phyloP scores from a whole-genome alignment of 2,797 vertebrate genomes.

The Thaleichthys pacificus region DNA sequence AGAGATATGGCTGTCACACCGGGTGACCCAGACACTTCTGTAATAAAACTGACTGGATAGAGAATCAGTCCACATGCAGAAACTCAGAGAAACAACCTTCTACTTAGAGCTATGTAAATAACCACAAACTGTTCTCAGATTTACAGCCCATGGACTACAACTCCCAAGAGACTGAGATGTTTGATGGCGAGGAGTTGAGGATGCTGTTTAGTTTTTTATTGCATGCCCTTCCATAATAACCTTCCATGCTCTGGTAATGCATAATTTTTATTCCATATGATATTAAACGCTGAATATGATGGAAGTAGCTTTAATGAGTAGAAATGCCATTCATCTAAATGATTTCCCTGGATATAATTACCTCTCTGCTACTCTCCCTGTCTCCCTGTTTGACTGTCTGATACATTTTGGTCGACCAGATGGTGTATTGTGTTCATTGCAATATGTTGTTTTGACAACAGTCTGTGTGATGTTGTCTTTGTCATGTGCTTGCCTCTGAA shows the following conservation, averaged over 20 bases:
- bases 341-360: constrained; percentile 59
- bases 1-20: background rate
- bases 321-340: constrained; percentile 1
- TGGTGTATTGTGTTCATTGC: constrained; percentile 71
- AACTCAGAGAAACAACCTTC: background rate
- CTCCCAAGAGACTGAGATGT: background rate
- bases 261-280: background rate
- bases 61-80: background rate
- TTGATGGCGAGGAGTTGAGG: background rate
- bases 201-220: background rate
- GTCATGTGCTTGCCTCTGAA: constrained; percentile 63
- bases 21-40: background rate
- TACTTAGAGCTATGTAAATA: too few species aligned
- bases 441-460: constrained; percentile 82
- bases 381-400: constrained; percentile 62
- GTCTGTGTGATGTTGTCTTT: constrained; percentile 71
- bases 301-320: constrained; percentile 24
- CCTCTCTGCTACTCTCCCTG: constrained; percentile 56
- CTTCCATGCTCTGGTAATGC: background rate
- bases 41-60: background rate
- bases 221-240: background rate
- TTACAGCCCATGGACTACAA: background rate
- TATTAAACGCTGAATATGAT: background rate
- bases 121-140: too few species aligned
- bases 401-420: constrained; percentile 65